Evolutionary conservation across 2,888 invertebrate genomes (phyloP), one percentile per base, ranked within the genome.

Genomic region (Callosobruchus maculatus): DNA sequence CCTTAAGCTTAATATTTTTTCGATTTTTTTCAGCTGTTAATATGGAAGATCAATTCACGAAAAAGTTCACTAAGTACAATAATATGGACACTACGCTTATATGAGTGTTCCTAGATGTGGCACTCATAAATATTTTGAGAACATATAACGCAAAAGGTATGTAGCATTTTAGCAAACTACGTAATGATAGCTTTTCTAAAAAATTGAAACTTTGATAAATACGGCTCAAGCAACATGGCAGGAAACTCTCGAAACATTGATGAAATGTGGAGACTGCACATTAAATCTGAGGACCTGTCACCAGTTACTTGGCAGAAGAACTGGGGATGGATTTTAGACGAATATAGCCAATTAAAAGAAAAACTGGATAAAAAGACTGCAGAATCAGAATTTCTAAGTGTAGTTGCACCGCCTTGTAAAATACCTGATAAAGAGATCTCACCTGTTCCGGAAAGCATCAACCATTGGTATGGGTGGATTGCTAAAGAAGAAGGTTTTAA

Each of bases 391-490:
- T 72, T 77, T 22, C 68, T 77, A 49, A 74, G 71, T 9, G 66
- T 72, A 5, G 74, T 77, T 0, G 74, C 68, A 21, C 74, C 70
- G 20, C 70, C 73, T 67, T 20, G 69, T 2, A 68, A 72, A 71
- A 71, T 67, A n/a, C 74, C 75, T 9, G 31, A 31, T n/a, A 75
- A 75, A 71, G 71, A 26, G 49, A 22, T 77, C 18, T 71, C 72
- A 22, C 70, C 68, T 31, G 71, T 75, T 68, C 77, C 77, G 20
- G 69, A 69, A 70, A 68, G 73, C 21, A n/a, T 31, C 5, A 77
- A 77, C 31, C 77, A 77, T 31, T 66, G 70, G 22, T 77, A 77
- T 26, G 77, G 77, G n/a, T 77, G 74, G 74, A 70, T 77, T 4
- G 77, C 74, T 31, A 70, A 49, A 68, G 69, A 77, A 21, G 30